Evolutionary conservation across 53 echinoderm and acorn worm species (phyloP).

Genomic region (Stichopus horrens): DNA sequence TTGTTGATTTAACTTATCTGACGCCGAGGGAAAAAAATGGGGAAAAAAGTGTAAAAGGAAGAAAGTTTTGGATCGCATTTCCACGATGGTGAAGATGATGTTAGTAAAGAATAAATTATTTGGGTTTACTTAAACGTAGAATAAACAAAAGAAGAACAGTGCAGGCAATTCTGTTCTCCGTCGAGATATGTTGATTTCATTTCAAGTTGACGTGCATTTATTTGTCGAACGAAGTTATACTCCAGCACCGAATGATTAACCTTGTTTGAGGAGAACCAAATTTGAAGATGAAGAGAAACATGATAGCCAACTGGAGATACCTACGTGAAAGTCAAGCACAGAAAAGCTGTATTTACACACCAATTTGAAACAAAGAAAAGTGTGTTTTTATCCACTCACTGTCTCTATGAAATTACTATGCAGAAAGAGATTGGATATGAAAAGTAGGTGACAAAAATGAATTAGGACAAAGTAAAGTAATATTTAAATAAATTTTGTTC

Average conservation of each 20-base stretch:
- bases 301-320: not conserved
- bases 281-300: slow-evolving; percentile 1
- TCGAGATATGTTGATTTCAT: not conserved
- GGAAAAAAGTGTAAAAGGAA: no score
- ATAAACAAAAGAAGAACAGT: not conserved
- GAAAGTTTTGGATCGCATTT: no score
- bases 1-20: no score
- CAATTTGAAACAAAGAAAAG: not conserved
- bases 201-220: slow-evolving; percentile 10
- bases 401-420: not conserved
- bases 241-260: slow-evolving; percentile 14
- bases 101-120: not conserved
- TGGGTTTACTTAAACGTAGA: not conserved
- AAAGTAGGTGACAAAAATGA: not conserved
- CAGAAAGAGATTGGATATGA: not conserved
- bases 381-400: not conserved
- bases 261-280: not conserved
- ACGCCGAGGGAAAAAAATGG: no score
- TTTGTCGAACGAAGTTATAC: slow-evolving; percentile 13
- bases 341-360: not conserved
- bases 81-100: no score
- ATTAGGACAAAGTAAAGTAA: not conserved
- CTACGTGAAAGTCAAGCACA: not conserved
- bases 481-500: not conserved
- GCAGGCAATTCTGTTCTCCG: not conserved